A percentile compares a stretch with the other conserved stretches of the same genome.
phyloP scores from a whole-genome alignment of 2,888 invertebrate genomes.

The Chrysomela aeneicollis region DNA sequence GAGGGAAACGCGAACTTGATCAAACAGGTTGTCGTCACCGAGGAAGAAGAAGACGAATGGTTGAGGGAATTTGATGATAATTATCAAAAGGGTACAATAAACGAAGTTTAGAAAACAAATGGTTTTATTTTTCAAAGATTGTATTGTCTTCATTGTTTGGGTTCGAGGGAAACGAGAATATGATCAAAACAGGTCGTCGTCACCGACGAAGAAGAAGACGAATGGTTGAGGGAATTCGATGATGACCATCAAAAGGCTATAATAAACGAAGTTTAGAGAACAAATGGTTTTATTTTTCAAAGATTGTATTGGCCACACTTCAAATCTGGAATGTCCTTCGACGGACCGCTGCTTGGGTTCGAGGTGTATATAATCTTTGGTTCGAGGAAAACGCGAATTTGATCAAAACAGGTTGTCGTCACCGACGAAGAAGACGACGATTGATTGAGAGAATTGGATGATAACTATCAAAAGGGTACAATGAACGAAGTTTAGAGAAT shows the following conservation, averaged over 20 bases:
- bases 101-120: slow-evolving; percentile 9
- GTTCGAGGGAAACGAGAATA: slow-evolving; percentile 21
- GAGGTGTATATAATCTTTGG: too few relatives aligned
- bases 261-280: not conserved
- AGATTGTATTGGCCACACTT: not conserved
- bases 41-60: slow-evolving; percentile 41
- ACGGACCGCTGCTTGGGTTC: slow-evolving; percentile 42
- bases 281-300: slow-evolving; percentile 15
- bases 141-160: too few relatives aligned
- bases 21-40: slow-evolving; percentile 29
- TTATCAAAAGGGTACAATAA: slow-evolving; percentile 16
- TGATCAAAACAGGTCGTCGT: slow-evolving; percentile 28
- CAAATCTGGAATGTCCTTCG: too few relatives aligned
- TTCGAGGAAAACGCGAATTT: slow-evolving; percentile 24
- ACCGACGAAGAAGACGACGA: slow-evolving; percentile 40
- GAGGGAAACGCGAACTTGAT: slow-evolving; percentile 26
- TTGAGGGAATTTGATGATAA: slow-evolving; percentile 32
- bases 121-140: slow-evolving; percentile 11
- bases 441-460: slow-evolving; percentile 35
- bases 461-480: slow-evolving; percentile 22
- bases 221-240: not conserved
- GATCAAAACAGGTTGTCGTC: slow-evolving; percentile 27
- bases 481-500: slow-evolving; percentile 10
- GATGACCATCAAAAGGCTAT: not conserved
- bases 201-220: slow-evolving; percentile 39